A percentile compares a stretch with the other conserved stretches of the same genome.
Evolutionary conservation across 2,113 vertebrate species (phyloP).

Genomic region (Furnarius figulus): DNA sequence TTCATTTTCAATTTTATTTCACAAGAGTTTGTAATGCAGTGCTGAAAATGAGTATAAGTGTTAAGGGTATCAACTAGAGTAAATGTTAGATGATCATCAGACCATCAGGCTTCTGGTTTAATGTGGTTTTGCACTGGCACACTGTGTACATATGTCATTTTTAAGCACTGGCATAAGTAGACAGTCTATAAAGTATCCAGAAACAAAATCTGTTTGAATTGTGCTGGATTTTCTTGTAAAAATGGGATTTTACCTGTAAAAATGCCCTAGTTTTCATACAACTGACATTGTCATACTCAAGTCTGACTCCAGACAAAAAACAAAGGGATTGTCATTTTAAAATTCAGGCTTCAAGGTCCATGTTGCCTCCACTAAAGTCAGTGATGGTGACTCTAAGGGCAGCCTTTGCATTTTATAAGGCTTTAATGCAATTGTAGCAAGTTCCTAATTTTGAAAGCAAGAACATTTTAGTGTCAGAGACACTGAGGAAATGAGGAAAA

Average conservation of each 20-base stretch:
- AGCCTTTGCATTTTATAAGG: neutral
- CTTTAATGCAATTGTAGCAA: neutral
- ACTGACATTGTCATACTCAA: neutral
- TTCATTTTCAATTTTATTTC: conserved; percentile 18
- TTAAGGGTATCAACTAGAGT: neutral
- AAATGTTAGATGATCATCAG: conserved; percentile 2
- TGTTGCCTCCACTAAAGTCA: neutral
- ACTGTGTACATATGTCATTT: neutral
- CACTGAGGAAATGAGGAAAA: neutral
- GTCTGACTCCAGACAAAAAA: neutral
- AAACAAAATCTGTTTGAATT: neutral
- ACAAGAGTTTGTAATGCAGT: neutral
- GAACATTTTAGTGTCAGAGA: neutral
- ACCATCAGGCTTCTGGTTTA: neutral
- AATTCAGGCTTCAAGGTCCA: neutral
- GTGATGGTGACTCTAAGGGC: neutral
- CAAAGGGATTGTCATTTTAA: neutral
- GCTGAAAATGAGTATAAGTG: neutral
- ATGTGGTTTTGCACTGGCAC: neutral
- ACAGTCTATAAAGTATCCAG: neutral
- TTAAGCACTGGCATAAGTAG: neutral
- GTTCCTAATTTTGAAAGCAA: neutral
- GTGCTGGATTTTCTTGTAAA: neutral
- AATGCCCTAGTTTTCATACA: neutral
- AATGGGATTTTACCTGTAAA: neutral